Conservation (phyloP, 2,888 invertebrate genomes). For the Chrysolina americana region DNA sequence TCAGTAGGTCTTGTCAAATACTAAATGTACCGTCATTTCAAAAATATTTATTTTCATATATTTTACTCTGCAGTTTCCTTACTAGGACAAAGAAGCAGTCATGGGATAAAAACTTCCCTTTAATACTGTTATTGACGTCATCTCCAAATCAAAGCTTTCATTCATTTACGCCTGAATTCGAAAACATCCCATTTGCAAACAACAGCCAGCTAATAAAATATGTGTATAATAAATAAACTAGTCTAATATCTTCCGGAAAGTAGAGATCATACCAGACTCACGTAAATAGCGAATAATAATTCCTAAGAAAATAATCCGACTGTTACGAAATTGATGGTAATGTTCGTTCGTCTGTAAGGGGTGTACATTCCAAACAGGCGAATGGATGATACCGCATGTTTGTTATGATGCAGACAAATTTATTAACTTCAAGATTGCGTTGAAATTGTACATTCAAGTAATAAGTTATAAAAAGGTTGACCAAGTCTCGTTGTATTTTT, state of each 20-base stretch:
- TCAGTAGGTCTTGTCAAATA: too few relatives aligned
- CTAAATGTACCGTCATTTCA: too few relatives aligned
- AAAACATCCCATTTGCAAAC: background rate
- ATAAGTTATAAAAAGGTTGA: too few relatives aligned
- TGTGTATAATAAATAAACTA: background rate
- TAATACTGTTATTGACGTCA: background rate
- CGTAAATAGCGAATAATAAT: background rate
- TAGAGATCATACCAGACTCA: background rate
- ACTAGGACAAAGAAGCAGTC: background rate
- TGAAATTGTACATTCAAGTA: too few relatives aligned
- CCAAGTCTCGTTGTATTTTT: too few relatives aligned
- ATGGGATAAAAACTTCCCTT: background rate
- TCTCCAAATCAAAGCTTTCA: background rate
- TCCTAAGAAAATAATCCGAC: background rate
- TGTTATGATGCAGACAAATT: too few relatives aligned
- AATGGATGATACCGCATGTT: too few relatives aligned
- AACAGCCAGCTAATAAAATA: background rate
- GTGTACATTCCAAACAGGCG: too few relatives aligned
- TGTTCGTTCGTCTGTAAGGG: background rate
- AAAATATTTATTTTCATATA: too few relatives aligned
- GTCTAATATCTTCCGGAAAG: background rate
- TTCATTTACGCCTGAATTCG: background rate
- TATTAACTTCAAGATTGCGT: too few relatives aligned
- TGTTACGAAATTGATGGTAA: background rate
- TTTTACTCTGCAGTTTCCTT: too few relatives aligned